A percentile compares a stretch with the other conserved stretches of the same genome.
Evolutionary conservation across 2,797 vertebrate species (phyloP).

Genomic region (Echeneis naucrates): DNA sequence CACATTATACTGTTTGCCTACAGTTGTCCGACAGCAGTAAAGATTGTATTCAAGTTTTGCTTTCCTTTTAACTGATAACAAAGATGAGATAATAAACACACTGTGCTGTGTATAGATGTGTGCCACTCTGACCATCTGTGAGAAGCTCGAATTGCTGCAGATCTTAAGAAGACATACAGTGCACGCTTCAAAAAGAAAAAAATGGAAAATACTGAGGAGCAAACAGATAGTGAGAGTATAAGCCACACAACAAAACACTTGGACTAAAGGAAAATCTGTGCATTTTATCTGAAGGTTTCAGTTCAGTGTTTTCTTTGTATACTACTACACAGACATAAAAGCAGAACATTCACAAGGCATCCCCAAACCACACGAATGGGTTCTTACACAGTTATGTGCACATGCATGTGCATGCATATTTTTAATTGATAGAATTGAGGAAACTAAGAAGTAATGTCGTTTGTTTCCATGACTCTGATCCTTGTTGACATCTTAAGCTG

Average conservation of each 20-base stretch:
- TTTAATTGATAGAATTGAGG: constrained; percentile 5
- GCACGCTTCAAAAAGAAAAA: constrained; percentile 4
- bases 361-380: background rate
- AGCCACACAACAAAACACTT: background rate
- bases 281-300: background rate
- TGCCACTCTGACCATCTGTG: background rate
- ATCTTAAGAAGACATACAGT: background rate
- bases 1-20: background rate
- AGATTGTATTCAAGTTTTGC: background rate
- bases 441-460: background rate
- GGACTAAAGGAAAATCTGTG: background rate
- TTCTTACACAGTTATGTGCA: background rate
- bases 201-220: background rate
- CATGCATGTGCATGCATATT: background rate
- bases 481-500: constrained; percentile 41
- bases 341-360: background rate
- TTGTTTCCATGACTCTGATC: constrained; percentile 11
- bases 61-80: background rate
- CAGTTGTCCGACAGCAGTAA: background rate
- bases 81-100: background rate
- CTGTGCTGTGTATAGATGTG: background rate
- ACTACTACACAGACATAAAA: background rate
- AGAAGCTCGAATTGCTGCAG: background rate
- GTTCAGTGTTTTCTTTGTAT: background rate
- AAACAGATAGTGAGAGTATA: constrained; percentile 9